A percentile compares a stretch with the other conserved stretches of the same genome.
phyloP scores from a whole-genome alignment of 2,113 vertebrate genomes.

The Ranitomeya imitator region DNA sequence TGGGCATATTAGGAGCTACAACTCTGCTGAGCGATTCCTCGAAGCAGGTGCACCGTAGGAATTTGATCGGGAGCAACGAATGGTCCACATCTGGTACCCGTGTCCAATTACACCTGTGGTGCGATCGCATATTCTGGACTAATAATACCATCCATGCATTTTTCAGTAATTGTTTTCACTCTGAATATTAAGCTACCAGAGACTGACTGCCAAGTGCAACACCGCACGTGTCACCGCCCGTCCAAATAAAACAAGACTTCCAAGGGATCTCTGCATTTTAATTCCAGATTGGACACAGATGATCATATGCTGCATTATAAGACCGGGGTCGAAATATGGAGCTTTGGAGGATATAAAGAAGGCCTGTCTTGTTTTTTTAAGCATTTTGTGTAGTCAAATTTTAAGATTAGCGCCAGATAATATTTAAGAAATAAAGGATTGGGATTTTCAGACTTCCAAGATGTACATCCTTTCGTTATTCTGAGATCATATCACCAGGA shows the following conservation, averaged over 20 bases:
- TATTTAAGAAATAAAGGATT: slow-evolving; percentile 10
- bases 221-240: neutral
- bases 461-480: slow-evolving; percentile 23
- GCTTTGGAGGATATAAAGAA: neutral
- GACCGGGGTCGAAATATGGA: neutral
- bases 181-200: slow-evolving; percentile 35
- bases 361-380: neutral
- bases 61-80: neutral
- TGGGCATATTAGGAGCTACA: too few species aligned
- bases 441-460: neutral
- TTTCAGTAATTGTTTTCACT: slow-evolving; percentile 41
- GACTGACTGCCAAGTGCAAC: slow-evolving; percentile 14
- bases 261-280: neutral
- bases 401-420: slow-evolving; percentile 29
- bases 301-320: neutral
- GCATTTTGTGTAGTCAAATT: slow-evolving; percentile 11
- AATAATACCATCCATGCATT: slow-evolving; percentile 7
- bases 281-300: slow-evolving; percentile 22
- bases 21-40: too few species aligned
- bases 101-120: neutral
- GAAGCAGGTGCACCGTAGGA: too few species aligned
- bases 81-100: neutral
- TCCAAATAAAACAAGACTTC: slow-evolving; percentile 47
- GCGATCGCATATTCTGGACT: neutral
- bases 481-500: slow-evolving; percentile 15